phyloP scores from a whole-genome alignment of 2,888 invertebrate genomes.

The Sycophila texana region DNA sequence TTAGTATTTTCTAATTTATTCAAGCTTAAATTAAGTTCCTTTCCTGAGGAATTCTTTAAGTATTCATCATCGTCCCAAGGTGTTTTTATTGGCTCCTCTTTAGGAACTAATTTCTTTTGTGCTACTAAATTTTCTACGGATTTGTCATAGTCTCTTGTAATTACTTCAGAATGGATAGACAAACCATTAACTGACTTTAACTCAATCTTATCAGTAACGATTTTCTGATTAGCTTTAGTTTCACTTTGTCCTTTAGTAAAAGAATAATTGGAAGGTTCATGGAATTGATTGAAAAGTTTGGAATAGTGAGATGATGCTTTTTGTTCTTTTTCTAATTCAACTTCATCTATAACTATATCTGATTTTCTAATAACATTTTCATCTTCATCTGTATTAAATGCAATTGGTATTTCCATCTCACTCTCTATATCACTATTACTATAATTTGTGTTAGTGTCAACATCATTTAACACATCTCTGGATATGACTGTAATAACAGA shows the following conservation, averaged over 20 bases:
- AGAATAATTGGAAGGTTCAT: constrained; percentile 18
- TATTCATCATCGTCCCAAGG: constrained; percentile 12
- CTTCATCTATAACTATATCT: constrained; percentile 30
- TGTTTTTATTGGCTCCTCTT: constrained; percentile 8
- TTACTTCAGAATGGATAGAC: background rate
- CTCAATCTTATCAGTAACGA: background rate
- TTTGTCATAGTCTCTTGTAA: background rate
- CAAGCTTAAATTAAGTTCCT: background rate
- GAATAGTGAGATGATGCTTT: constrained; percentile 21
- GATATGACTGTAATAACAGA: constrained; percentile 51
- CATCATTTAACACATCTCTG: constrained; percentile 26
- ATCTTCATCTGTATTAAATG: constrained; percentile 42
- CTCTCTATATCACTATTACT: constrained; percentile 48
- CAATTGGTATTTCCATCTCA: constrained; percentile 48
- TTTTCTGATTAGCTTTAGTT: background rate
- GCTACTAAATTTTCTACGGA: background rate
- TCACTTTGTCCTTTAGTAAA: background rate
- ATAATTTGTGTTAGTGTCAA: background rate
- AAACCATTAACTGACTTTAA: constrained; percentile 12
- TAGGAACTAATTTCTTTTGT: constrained; percentile 3
- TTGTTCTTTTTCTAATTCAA: constrained; percentile 17
- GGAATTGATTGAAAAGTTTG: constrained; percentile 23
- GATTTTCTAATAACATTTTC: constrained; percentile 28
- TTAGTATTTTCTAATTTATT: background rate
- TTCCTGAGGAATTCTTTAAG: background rate